These are phyloP conservation scores for Sylvia borin DNA, from an alignment of 2,797 vertebrate species.

Conservation along the genomic window DNA sequence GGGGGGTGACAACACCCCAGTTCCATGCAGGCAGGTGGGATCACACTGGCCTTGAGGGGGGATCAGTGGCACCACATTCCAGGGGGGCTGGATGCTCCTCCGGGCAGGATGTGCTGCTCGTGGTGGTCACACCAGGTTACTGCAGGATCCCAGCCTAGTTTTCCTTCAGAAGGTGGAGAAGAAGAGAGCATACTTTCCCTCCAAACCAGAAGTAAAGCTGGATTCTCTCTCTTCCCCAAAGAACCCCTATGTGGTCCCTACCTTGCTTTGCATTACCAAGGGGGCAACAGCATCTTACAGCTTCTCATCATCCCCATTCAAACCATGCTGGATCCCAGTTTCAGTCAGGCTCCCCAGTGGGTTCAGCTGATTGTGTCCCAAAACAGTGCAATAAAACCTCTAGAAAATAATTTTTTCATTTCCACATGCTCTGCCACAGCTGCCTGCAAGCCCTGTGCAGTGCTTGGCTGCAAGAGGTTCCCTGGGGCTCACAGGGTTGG, in stretches of 20 bases:
- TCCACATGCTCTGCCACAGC: rapidly evolving
- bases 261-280: not conserved
- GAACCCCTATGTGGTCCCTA: not conserved
- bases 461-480: not conserved
- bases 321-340: not conserved
- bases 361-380: not conserved
- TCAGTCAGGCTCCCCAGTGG: not conserved
- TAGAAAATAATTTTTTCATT: not conserved
- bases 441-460: not conserved
- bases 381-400: not conserved
- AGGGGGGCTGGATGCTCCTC: not conserved
- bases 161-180: not conserved
- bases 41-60: not conserved
- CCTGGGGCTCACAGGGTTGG: not conserved
- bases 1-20: too few relatives aligned
- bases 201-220: not conserved
- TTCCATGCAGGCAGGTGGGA: not conserved
- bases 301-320: not conserved
- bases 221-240: not conserved
- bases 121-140: rapidly evolving
- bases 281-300: not conserved
- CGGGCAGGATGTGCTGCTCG: not conserved
- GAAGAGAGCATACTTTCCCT: rapidly evolving
- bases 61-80: rapidly evolving
- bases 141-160: not conserved